phyloP scores from a whole-genome alignment of 2,797 vertebrate genomes.

The Phrynocephalus guinanensis region DNA sequence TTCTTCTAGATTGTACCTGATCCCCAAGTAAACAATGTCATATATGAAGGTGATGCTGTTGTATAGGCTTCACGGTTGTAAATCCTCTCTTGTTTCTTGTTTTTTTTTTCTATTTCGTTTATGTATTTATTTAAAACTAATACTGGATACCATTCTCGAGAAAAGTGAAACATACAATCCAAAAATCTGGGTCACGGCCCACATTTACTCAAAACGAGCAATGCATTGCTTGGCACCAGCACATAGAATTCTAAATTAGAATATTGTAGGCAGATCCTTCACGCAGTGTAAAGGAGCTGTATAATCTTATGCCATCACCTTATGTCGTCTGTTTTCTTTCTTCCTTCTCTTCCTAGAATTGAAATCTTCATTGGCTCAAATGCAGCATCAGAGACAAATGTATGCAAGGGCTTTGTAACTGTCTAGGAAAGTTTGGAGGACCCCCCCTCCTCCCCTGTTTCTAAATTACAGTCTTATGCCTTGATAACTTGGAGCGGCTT shows the following conservation, averaged over 20 bases:
- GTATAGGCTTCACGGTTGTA: neutral
- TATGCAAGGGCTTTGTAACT: slow-evolving; percentile 17
- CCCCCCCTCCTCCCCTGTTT: neutral
- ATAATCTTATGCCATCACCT: slow-evolving; percentile 7
- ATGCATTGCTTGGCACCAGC: neutral
- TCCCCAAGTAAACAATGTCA: neutral
- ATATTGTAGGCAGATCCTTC: neutral
- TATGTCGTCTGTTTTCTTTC: slow-evolving; percentile 21
- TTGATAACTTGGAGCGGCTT: slow-evolving; percentile 12
- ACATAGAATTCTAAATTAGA: slow-evolving; percentile 1
- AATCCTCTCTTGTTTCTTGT: neutral
- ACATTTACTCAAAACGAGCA: neutral
- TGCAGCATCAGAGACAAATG: neutral
- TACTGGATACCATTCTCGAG: neutral
- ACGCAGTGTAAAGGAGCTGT: neutral
- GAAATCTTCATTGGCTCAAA: slow-evolving; percentile 22
- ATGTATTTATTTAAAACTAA: neutral
- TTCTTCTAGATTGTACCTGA: neutral
- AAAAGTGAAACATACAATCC: neutral
- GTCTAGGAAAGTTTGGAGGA: slow-evolving; percentile 6
- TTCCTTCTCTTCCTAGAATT: neutral
- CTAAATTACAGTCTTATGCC: slow-evolving; percentile 24
- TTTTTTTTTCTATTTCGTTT: neutral
- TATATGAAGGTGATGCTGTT: neutral
- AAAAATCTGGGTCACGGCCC: neutral